Conservation (phyloP, 2,888 invertebrate genomes). For the Diaprepes abbreviatus region DNA sequence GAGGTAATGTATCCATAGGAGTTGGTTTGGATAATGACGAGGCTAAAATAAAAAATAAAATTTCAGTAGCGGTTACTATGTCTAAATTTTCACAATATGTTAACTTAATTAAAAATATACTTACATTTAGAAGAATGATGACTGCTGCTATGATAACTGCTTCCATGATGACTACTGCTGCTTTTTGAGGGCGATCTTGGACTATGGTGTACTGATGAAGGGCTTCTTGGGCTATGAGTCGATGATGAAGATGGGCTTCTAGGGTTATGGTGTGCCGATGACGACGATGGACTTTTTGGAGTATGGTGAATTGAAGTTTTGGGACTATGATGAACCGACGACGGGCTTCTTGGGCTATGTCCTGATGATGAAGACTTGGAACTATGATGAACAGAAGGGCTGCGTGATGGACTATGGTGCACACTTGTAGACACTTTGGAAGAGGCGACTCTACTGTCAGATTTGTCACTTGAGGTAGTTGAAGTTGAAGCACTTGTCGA, state of each 20-base stretch:
- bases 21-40: slow-evolving; percentile 32
- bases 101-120: slow-evolving; percentile 1
- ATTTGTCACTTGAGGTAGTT: slow-evolving; percentile 48
- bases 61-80: too few species aligned
- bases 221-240: slow-evolving; percentile 17
- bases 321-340: neutral
- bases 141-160: slow-evolving; percentile 29
- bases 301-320: slow-evolving; percentile 23
- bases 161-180: slow-evolving; percentile 33
- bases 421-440: slow-evolving; percentile 33
- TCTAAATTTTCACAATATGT: neutral
- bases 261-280: slow-evolving; percentile 27
- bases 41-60: slow-evolving; percentile 2
- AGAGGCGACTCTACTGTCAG: slow-evolving; percentile 49
- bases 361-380: slow-evolving; percentile 32
- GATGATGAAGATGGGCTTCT: slow-evolving; percentile 24
- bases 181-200: slow-evolving; percentile 19
- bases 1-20: slow-evolving; percentile 43
- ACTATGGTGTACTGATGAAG: slow-evolving; percentile 26
- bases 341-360: slow-evolving; percentile 31
- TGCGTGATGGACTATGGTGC: slow-evolving; percentile 28
- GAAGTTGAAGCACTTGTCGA: slow-evolving; percentile 41
- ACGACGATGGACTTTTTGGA: slow-evolving; percentile 12
- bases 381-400: slow-evolving; percentile 43
- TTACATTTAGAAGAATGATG: slow-evolving; percentile 37